phyloP scores from a whole-genome alignment of 1,140 invertebrate species.

The Zaprionus gabonicus region DNA sequence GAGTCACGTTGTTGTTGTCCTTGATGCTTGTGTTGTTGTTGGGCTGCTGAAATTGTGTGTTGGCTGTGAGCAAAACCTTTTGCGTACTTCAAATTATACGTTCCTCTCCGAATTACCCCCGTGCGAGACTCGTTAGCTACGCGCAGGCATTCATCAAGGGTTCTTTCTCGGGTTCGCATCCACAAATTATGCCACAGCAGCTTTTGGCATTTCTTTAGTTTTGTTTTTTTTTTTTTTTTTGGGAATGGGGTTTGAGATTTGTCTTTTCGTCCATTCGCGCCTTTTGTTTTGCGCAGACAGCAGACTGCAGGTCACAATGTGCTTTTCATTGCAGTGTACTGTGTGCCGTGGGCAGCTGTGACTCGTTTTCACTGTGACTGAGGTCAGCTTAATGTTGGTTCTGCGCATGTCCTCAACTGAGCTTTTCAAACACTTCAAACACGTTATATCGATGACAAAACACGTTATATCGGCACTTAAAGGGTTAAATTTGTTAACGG shows the following conservation, averaged over 20 bases:
- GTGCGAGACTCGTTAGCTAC: slow-evolving; percentile 33
- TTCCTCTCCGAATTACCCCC: slow-evolving; percentile 32
- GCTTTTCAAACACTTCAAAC: slow-evolving; percentile 20
- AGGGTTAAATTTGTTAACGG: not conserved
- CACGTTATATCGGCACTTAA: slow-evolving; percentile 4
- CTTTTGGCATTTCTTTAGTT: slow-evolving; percentile 41
- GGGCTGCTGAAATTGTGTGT: slow-evolving; percentile 1
- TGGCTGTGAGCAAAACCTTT: slow-evolving; percentile 51
- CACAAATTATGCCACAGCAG: slow-evolving; percentile 55
- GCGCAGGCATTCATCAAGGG: slow-evolving; percentile 70
- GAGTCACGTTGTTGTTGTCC: slow-evolving; percentile 22
- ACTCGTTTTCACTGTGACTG: slow-evolving; percentile 46
- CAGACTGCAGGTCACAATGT: slow-evolving; percentile 46
- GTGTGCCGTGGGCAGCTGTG: slow-evolving; percentile 6
- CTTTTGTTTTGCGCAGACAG: slow-evolving; percentile 28
- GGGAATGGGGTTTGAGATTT: slow-evolving; percentile 22
- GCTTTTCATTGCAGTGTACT: slow-evolving; percentile 55
- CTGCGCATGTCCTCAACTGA: slow-evolving; percentile 60
- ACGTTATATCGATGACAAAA: not conserved
- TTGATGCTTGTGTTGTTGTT: slow-evolving; percentile 9
- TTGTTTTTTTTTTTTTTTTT: slow-evolving; percentile 26
- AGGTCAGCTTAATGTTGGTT: slow-evolving; percentile 47
- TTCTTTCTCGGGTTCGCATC: slow-evolving; percentile 37
- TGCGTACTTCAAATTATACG: slow-evolving; percentile 72
- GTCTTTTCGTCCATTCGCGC: slow-evolving; percentile 35